Conservation (phyloP, 2,888 invertebrate genomes). For the Caenorhabditis doughertyi region DNA sequence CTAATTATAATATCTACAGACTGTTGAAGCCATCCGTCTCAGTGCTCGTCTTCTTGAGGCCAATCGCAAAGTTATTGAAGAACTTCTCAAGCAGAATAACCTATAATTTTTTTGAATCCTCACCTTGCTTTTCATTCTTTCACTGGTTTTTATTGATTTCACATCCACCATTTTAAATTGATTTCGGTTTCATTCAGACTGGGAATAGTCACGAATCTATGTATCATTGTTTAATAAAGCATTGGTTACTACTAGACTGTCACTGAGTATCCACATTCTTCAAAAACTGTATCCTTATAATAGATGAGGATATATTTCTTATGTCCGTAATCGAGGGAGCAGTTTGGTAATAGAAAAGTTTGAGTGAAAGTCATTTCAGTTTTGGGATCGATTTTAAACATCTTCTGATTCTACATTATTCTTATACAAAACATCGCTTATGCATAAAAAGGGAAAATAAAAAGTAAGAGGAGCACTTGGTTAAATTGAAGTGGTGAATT, state of each 20-base stretch:
- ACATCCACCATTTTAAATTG: not conserved
- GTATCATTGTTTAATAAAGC: slow-evolving; percentile 44
- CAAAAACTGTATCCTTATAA: too few relatives aligned
- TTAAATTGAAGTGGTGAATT: slow-evolving; percentile 62
- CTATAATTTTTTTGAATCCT: slow-evolving; percentile 34
- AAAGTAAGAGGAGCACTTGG: slow-evolving; percentile 39
- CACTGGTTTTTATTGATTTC: slow-evolving; percentile 41
- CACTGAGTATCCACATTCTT: too few relatives aligned
- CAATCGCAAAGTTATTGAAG: slow-evolving; percentile 62
- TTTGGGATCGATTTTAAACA: too few relatives aligned
- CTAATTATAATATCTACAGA: slow-evolving; percentile 46
- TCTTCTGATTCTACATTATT: too few relatives aligned
- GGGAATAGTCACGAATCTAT: slow-evolving; percentile 14
- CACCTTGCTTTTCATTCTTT: slow-evolving; percentile 5
- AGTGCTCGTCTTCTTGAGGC: slow-evolving; percentile 67
- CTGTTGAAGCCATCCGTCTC: slow-evolving; percentile 71
- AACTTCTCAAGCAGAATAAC: slow-evolving; percentile 61
- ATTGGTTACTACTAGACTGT: too few relatives aligned
- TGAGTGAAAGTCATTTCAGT: too few relatives aligned
- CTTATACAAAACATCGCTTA: slow-evolving; percentile 36
- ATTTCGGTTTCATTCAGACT: not conserved
- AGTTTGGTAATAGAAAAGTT: too few relatives aligned
- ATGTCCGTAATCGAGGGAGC: too few relatives aligned
- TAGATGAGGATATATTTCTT: too few relatives aligned
- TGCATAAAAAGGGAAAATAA: slow-evolving; percentile 19